phyloP scores from a whole-genome alignment of 2,797 vertebrate genomes.

The Meriones psammophilus region DNA sequence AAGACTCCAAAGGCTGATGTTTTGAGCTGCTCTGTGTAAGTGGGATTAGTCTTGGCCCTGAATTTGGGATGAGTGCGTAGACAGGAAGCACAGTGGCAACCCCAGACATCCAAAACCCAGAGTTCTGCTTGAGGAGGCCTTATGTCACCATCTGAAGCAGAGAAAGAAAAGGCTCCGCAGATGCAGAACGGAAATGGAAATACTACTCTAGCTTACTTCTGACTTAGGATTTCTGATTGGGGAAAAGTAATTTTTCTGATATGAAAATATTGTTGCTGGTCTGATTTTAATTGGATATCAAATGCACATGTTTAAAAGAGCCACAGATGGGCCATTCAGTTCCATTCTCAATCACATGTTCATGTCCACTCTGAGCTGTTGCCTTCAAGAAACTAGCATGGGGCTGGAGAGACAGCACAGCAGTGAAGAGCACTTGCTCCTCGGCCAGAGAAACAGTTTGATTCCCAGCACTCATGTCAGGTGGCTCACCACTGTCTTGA shows the following conservation, averaged over 20 bases:
- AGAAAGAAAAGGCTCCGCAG: neutral
- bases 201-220: neutral
- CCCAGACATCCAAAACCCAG: neutral
- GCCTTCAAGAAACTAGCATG: neutral
- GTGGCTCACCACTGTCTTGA: neutral
- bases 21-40: conserved; percentile 36
- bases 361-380: neutral
- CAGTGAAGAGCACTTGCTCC: neutral
- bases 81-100: neutral
- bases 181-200: neutral
- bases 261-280: conserved; percentile 24
- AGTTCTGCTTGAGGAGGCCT: neutral
- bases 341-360: neutral
- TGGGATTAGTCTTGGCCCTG: neutral
- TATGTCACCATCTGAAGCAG: neutral
- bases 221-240: conserved; percentile 19
- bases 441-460: neutral
- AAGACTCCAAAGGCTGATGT: conserved; percentile 61
- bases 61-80: neutral
- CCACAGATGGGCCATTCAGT: neutral
- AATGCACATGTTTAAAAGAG: neutral
- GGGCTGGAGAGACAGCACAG: neutral
- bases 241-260: neutral
- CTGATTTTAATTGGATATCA: neutral
- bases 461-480: neutral